Percentiles rank a stretch among this genome's conserved stretches.
Evolutionary conservation across 2,113 vertebrate species (phyloP).

Genomic region (human): DNA sequence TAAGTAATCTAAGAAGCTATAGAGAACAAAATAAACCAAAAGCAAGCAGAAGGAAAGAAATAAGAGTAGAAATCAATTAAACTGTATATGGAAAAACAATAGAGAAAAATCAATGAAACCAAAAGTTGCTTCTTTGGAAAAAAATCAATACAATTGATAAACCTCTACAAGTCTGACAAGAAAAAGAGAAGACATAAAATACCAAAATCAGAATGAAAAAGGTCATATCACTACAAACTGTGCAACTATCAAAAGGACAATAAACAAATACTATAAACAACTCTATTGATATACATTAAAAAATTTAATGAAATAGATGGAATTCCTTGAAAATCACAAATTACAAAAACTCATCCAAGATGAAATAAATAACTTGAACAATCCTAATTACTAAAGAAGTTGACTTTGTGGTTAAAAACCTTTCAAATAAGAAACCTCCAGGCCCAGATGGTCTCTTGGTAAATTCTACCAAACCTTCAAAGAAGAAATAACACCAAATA

Average conservation of each 20-base stretch:
- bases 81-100: not conserved
- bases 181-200: not conserved
- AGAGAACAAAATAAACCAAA: not conserved
- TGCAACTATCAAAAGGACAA: not conserved
- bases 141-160: not conserved
- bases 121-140: not conserved
- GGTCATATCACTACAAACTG: not conserved
- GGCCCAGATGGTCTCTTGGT: not conserved
- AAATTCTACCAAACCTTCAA: not conserved
- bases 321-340: not conserved
- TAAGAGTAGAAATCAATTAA: not conserved
- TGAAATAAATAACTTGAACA: not conserved
- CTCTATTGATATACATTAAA: not conserved
- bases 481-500: not conserved
- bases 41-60: not conserved
- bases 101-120: not conserved
- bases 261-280: not conserved
- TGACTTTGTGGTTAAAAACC: not conserved
- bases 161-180: not conserved
- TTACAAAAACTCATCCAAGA: not conserved
- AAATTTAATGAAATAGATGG: not conserved
- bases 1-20: not conserved
- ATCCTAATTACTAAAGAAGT: not conserved
- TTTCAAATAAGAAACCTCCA: not conserved
- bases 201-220: not conserved